Conservation (phyloP, 1,140 invertebrate species). For the Drosophila arizonae region DNA sequence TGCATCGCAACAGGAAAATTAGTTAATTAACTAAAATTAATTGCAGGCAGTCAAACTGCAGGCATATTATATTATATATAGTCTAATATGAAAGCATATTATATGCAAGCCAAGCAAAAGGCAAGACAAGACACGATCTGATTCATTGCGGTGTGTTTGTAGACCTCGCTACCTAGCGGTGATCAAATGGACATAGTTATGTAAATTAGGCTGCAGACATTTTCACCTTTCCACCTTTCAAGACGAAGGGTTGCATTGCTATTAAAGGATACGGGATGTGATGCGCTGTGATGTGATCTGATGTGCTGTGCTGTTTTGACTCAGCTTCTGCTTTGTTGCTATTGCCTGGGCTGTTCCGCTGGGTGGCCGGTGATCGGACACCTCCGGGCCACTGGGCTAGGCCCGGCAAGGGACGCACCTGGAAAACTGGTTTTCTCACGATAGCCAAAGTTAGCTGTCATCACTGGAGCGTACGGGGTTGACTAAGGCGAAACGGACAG, state of each 20-base stretch:
- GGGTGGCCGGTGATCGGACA: conserved; percentile 51
- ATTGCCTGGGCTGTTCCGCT: neutral
- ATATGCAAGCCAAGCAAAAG: too few relatives aligned
- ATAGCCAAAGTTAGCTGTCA: conserved; percentile 27
- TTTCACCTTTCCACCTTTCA: neutral
- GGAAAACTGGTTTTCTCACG: conserved; percentile 77
- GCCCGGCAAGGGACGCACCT: conserved; percentile 22
- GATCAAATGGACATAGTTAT: neutral
- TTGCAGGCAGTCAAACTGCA: too few relatives aligned
- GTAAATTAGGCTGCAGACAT: neutral
- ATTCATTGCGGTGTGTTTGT: too few relatives aligned
- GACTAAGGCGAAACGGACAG: conserved; percentile 22
- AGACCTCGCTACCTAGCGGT: too few relatives aligned
- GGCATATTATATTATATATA: too few relatives aligned
- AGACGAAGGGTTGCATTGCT: conserved; percentile 5
- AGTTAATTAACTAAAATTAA: too few relatives aligned
- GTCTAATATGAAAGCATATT: too few relatives aligned
- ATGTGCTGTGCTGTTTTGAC: neutral
- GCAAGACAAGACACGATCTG: too few relatives aligned
- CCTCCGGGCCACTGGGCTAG: conserved; percentile 31
- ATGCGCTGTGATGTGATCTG: too few relatives aligned
- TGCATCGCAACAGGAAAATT: too few relatives aligned
- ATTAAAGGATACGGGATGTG: neutral
- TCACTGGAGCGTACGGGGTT: conserved; percentile 1
- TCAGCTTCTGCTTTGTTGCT: neutral